A percentile compares a stretch with the other conserved stretches of the same genome.
Conservation (phyloP, 2,888 invertebrate genomes). For the Hirtodrosophila trivittata region DNA sequence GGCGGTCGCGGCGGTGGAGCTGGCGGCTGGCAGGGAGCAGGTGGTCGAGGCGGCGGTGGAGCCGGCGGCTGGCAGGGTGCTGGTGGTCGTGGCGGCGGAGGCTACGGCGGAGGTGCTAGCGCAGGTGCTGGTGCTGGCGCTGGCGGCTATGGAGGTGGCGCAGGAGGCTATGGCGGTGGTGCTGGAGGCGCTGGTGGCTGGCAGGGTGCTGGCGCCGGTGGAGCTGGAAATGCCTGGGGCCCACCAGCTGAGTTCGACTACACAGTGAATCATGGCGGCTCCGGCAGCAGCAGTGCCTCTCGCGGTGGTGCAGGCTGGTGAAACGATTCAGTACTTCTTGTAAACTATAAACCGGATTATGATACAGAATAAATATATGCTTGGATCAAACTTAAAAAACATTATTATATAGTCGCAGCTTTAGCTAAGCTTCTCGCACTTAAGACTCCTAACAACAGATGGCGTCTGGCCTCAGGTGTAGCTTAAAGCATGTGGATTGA, state of each 20-base stretch:
- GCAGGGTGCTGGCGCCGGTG: slow-evolving; percentile 10
- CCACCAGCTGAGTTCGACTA: slow-evolving; percentile 47
- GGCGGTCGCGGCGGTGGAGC: slow-evolving; percentile 17
- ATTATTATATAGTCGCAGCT: no score
- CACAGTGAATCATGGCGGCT: slow-evolving; percentile 49
- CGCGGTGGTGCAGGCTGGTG: slow-evolving; percentile 70
- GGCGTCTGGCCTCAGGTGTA: no score
- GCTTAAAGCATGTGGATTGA: no score
- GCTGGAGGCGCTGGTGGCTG: slow-evolving; percentile 1
- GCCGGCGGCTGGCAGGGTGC: slow-evolving; percentile 22
- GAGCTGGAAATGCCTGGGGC: slow-evolving; percentile 50
- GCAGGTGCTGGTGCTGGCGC: slow-evolving; percentile 40
- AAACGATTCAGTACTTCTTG: slow-evolving; percentile 54
- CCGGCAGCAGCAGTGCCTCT: slow-evolving; percentile 47
- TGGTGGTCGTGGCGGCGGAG: slow-evolving; percentile 24
- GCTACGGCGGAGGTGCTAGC: slow-evolving; percentile 13
- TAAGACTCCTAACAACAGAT: no score
- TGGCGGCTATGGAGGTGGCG: slow-evolving; percentile 28
- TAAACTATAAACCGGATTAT: background rate
- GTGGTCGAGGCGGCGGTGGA: slow-evolving; percentile 14
- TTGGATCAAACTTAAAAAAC: slow-evolving; percentile 8
- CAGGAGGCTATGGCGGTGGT: slow-evolving; percentile 21
- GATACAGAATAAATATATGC: slow-evolving; percentile 26
- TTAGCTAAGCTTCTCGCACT: no score
- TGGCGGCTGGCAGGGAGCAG: slow-evolving; percentile 11